phyloP scores from a whole-genome alignment of 1,140 invertebrate species.

The Conopomorpha cramerella region DNA sequence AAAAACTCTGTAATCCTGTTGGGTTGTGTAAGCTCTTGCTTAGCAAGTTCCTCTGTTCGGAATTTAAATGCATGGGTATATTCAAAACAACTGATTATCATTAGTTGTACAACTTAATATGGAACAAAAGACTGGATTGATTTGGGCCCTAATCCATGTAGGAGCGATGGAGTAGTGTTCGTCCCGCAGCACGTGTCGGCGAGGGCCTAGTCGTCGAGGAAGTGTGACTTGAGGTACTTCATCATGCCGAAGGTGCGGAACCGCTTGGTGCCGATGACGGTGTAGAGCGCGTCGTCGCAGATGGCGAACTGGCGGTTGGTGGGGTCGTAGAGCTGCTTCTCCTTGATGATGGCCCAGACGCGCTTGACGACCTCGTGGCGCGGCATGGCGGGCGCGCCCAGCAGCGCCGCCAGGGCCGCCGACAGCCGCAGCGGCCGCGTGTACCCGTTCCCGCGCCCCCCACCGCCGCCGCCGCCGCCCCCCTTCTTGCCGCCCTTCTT shows the following conservation, averaged over 20 bases:
- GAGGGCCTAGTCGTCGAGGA: conserved; percentile 53
- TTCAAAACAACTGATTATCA: too few relatives aligned
- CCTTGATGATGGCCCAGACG: conserved; percentile 91
- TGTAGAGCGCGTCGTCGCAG: conserved; percentile 88
- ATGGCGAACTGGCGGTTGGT: conserved; percentile 94
- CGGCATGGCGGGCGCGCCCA: conserved; percentile 84
- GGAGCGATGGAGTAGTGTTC: too few relatives aligned
- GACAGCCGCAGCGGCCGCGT: conserved; percentile 83
- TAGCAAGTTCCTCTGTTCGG: too few relatives aligned
- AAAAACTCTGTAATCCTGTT: too few relatives aligned
- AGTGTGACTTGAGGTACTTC: conserved; percentile 92
- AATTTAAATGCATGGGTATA: too few relatives aligned
- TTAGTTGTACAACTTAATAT: too few relatives aligned
- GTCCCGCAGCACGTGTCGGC: too few relatives aligned
- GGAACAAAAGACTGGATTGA: too few relatives aligned
- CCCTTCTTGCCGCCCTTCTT: conserved; percentile 70
- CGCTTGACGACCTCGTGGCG: conserved; percentile 92
- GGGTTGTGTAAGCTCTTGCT: too few relatives aligned
- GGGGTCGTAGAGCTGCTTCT: conserved; percentile 89
- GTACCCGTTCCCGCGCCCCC: conserved; percentile 75
- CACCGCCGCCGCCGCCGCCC: conserved; percentile 68
- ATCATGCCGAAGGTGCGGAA: conserved; percentile 95
- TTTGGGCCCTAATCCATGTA: too few relatives aligned
- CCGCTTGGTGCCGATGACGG: conserved; percentile 87
- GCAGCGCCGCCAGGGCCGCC: conserved; percentile 80